Conservation (phyloP, 1,140 invertebrate genomes). For the Littorina saxatilis region DNA sequence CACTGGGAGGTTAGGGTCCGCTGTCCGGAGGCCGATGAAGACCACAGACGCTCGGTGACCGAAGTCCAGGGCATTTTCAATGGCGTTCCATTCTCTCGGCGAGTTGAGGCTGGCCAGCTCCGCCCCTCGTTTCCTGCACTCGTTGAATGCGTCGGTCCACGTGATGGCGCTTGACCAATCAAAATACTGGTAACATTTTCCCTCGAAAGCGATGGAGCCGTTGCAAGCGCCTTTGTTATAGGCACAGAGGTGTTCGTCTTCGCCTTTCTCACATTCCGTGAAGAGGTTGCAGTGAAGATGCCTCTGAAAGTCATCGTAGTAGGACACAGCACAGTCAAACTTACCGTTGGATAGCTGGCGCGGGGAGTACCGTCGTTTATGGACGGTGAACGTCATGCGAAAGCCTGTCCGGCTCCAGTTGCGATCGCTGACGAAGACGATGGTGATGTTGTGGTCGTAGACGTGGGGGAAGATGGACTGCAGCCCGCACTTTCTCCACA, state of each 20-base stretch:
- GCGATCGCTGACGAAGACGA: slow-evolving; percentile 25
- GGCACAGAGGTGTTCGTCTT: slow-evolving; percentile 13
- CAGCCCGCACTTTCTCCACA: slow-evolving; percentile 33
- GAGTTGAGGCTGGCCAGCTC: slow-evolving; percentile 19
- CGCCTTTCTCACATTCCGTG: slow-evolving; percentile 16
- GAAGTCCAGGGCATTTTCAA: slow-evolving; percentile 13
- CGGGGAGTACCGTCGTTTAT: not conserved
- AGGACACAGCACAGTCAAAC: slow-evolving; percentile 33
- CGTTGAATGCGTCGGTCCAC: slow-evolving; percentile 26
- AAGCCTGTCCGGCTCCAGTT: slow-evolving; percentile 26
- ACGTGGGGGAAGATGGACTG: slow-evolving; percentile 30
- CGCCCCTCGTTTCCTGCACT: slow-evolving; percentile 14
- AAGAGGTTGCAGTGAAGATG: slow-evolving; percentile 28
- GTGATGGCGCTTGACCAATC: slow-evolving; percentile 26
- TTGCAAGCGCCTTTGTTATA: slow-evolving; percentile 25
- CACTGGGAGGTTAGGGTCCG: slow-evolving; percentile 10
- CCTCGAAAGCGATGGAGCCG: slow-evolving; percentile 15
- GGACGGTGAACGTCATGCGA: slow-evolving; percentile 32
- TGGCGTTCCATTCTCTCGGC: slow-evolving; percentile 7
- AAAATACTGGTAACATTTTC: slow-evolving; percentile 31
- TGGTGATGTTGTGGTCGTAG: not conserved
- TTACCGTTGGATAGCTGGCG: not conserved
- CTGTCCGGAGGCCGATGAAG: slow-evolving; percentile 24
- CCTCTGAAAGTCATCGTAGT: slow-evolving; percentile 23
- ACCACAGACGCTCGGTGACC: slow-evolving; percentile 14